A percentile compares a stretch with the other conserved stretches of the same genome.
These are phyloP conservation scores for Eunapius fragilis DNA, from an alignment of 37 sponge, comb jelly and placozoan genomes.

Conservation along the genomic window DNA sequence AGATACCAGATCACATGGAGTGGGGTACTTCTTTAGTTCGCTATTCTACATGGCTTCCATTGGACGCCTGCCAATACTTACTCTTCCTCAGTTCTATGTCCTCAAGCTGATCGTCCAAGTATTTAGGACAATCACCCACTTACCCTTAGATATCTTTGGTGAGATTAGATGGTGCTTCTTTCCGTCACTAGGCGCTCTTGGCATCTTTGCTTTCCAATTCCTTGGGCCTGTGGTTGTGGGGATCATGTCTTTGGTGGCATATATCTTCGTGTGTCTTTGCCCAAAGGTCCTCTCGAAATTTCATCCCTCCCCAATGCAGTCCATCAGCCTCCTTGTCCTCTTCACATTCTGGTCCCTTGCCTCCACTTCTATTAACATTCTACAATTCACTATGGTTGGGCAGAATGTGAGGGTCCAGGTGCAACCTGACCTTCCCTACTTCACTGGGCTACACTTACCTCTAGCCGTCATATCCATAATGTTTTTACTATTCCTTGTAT, in stretches of 20 bases:
- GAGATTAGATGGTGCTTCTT: slow-evolving; percentile 6
- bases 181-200: background rate
- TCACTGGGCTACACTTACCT: background rate
- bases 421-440: slow-evolving; percentile 4
- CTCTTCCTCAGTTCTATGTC: background rate
- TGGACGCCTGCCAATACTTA: background rate
- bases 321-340: slow-evolving; percentile 9
- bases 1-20: background rate
- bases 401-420: background rate
- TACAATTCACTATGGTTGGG: background rate
- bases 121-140: background rate
- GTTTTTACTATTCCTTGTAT: background rate
- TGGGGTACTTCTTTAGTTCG: slow-evolving; percentile 18
- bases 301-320: slow-evolving; percentile 7
- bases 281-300: slow-evolving; percentile 2
- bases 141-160: slow-evolving; percentile 10
- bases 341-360: slow-evolving; percentile 28
- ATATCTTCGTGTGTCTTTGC: background rate
- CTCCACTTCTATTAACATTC: background rate
- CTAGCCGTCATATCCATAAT: background rate
- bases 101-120: background rate
- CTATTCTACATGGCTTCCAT: slow-evolving; percentile 10
- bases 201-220: background rate
- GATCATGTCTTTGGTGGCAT: background rate
- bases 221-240: background rate